Conservation (phyloP, 1,140 invertebrate species). For the Fragariocoptes setiger region DNA sequence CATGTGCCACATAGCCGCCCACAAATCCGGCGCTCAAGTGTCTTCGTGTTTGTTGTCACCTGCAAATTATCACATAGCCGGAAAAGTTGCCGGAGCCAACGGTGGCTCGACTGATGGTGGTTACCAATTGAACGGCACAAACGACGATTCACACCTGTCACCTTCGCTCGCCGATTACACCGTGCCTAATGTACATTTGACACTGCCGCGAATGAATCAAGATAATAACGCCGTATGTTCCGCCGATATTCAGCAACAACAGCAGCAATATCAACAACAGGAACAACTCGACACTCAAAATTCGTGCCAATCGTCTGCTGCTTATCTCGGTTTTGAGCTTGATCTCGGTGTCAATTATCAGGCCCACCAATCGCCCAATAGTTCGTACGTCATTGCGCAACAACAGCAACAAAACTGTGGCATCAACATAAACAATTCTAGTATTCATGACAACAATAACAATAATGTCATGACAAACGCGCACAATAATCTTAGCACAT, state of each 20-base stretch:
- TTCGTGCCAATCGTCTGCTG: not conserved
- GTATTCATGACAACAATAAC: not conserved
- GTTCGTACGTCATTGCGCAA: not conserved
- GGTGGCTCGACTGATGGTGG: not conserved
- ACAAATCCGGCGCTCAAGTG: too few species aligned
- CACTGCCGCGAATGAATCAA: too few species aligned
- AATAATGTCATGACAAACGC: not conserved
- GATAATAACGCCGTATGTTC: too few species aligned
- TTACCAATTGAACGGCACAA: not conserved
- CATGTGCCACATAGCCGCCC: too few species aligned
- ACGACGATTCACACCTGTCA: not conserved
- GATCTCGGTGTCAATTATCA: not conserved
- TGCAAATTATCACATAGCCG: not conserved
- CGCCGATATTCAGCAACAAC: not conserved
- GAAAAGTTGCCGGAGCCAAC: not conserved
- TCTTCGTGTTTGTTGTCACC: too few species aligned
- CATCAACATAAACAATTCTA: not conserved
- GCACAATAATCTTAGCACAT: not conserved
- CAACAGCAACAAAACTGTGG: not conserved
- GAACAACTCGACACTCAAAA: not conserved
- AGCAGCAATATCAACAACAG: not conserved
- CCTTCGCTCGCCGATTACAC: not conserved
- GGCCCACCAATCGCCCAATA: too few species aligned
- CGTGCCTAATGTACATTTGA: too few species aligned
- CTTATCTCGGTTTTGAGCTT: not conserved